Evolutionary conservation across 1,140 invertebrate genomes (phyloP).

Genomic region (Thaumatotibia leucotreta): DNA sequence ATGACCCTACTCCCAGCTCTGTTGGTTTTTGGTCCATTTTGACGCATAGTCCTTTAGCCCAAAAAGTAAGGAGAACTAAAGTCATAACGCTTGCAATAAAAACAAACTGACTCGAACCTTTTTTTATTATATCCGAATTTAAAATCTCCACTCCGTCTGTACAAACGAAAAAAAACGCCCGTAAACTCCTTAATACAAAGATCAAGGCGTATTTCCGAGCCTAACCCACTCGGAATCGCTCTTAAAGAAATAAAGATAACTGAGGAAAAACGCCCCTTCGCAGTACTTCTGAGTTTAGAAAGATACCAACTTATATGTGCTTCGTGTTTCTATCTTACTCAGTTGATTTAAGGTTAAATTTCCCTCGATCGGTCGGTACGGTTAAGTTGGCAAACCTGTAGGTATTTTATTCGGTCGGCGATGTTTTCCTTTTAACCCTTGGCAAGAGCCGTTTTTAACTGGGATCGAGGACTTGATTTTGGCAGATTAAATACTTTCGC

Average conservation of each 20-base stretch:
- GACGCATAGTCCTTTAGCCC: no score
- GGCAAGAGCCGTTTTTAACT: background rate
- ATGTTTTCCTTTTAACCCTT: constrained; percentile 13
- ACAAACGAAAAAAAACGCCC: background rate
- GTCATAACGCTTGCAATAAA: background rate
- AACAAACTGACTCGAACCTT: background rate
- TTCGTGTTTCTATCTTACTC: background rate
- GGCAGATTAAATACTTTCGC: background rate
- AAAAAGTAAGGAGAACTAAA: background rate
- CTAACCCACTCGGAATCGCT: constrained; percentile 11
- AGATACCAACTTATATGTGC: background rate
- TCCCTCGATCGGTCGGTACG: background rate
- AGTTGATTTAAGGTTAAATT: background rate
- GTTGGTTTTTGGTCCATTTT: no score
- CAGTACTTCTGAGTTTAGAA: background rate
- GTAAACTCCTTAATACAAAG: constrained; percentile 5
- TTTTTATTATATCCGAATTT: background rate
- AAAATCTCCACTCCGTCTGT: background rate
- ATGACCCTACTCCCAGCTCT: no score
- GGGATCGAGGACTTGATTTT: background rate
- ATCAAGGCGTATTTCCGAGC: constrained; percentile 9
- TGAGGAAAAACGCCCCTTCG: constrained; percentile 7
- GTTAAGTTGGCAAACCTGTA: background rate
- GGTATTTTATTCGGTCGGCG: constrained; percentile 6
- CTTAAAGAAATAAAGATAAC: constrained; percentile 14